Conservation (phyloP, 2,797 vertebrate species). For the Meda fulgida region DNA sequence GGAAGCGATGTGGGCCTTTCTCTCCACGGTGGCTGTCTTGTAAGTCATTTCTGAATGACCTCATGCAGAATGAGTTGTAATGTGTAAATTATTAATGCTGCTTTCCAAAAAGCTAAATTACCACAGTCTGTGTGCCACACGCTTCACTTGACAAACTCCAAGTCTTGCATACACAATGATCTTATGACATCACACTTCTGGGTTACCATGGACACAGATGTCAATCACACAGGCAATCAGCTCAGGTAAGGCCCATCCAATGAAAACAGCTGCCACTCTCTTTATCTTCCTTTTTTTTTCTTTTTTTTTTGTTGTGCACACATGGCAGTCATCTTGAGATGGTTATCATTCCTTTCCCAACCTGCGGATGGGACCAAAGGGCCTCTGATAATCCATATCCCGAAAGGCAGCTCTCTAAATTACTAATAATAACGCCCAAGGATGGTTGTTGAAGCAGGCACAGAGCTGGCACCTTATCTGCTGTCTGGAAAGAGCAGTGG, state of each 20-base stretch:
- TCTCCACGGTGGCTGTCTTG: slow-evolving; percentile 86
- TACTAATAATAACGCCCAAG: slow-evolving; percentile 46
- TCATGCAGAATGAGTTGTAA: slow-evolving; percentile 44
- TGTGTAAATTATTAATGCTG: slow-evolving; percentile 51
- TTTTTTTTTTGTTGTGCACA: slow-evolving; percentile 69
- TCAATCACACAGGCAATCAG: slow-evolving; percentile 56
- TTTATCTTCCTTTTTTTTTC: slow-evolving; percentile 73
- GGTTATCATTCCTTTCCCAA: slow-evolving; percentile 78
- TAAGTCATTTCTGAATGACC: slow-evolving; percentile 72
- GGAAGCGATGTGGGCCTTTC: slow-evolving; percentile 84
- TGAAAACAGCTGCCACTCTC: slow-evolving; percentile 64
- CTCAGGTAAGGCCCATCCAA: slow-evolving; percentile 56
- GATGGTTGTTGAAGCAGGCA: slow-evolving; percentile 42
- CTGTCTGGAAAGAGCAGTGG: slow-evolving; percentile 45
- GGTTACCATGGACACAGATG: slow-evolving; percentile 72
- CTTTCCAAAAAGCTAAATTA: not conserved
- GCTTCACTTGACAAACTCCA: slow-evolving; percentile 54
- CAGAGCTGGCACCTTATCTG: slow-evolving; percentile 50
- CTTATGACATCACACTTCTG: slow-evolving; percentile 76
- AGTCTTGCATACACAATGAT: slow-evolving; percentile 57
- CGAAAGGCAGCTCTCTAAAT: slow-evolving; percentile 38
- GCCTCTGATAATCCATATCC: slow-evolving; percentile 55
- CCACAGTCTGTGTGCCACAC: slow-evolving; percentile 41
- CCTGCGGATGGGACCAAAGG: slow-evolving; percentile 76
- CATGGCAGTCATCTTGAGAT: slow-evolving; percentile 81